phyloP scores from a whole-genome alignment of 2,888 invertebrate genomes.

The Cryptocephalus moraei region DNA sequence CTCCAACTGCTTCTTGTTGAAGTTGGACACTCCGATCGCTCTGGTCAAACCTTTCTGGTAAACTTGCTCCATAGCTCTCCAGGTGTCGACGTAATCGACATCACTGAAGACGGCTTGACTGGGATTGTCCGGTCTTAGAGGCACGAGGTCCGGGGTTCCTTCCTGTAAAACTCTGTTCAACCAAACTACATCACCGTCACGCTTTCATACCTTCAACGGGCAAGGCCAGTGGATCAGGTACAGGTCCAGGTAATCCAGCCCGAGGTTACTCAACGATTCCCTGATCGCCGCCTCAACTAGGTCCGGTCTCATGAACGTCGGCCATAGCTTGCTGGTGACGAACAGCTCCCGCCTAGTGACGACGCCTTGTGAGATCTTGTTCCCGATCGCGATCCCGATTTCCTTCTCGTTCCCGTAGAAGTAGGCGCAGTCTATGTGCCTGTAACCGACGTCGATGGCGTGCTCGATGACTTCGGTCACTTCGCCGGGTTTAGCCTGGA shows the following conservation, averaged over 20 bases:
- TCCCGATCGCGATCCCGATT: slow-evolving; percentile 51
- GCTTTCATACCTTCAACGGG: slow-evolving; percentile 54
- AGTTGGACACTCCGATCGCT: slow-evolving; percentile 80
- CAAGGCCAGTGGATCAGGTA: slow-evolving; percentile 90
- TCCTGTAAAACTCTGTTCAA: slow-evolving; percentile 10
- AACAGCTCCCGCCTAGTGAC: slow-evolving; percentile 62
- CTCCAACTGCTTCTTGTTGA: slow-evolving; percentile 66
- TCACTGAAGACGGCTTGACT: slow-evolving; percentile 37
- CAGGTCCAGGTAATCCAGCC: slow-evolving; percentile 69
- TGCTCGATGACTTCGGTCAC: slow-evolving; percentile 54
- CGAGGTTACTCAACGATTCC: slow-evolving; percentile 57
- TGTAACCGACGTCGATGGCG: slow-evolving; percentile 66
- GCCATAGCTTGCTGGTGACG: slow-evolving; percentile 60
- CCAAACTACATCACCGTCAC: neutral
- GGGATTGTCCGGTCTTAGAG: slow-evolving; percentile 13
- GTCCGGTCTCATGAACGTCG: slow-evolving; percentile 72
- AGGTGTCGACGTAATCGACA: slow-evolving; percentile 65
- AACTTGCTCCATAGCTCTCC: slow-evolving; percentile 70
- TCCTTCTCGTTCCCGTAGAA: slow-evolving; percentile 61
- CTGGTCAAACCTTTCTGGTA: slow-evolving; percentile 56
- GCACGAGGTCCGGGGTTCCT: slow-evolving; percentile 17
- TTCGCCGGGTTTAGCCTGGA: slow-evolving; percentile 54
- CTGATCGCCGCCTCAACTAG: slow-evolving; percentile 60
- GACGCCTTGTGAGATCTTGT: slow-evolving; percentile 52
- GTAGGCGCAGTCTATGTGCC: slow-evolving; percentile 64